Percentiles rank a stretch among this genome's conserved stretches.
Conservation (phyloP, 2,797 vertebrate genomes). For the Alfaro cultratus region DNA sequence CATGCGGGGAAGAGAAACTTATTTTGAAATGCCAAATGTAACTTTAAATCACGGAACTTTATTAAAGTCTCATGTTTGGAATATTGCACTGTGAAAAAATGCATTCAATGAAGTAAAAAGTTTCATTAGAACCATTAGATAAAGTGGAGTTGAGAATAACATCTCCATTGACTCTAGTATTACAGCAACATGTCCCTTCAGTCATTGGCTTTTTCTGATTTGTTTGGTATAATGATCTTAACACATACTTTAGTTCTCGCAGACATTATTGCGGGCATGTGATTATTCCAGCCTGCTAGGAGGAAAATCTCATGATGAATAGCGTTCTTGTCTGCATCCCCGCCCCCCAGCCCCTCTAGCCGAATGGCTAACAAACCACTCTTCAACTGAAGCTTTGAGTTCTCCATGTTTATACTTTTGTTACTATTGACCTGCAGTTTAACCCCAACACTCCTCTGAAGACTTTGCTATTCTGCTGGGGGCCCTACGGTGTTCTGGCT, state of each 20-base stretch:
- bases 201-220: slow-evolving; percentile 14
- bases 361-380: slow-evolving; percentile 25
- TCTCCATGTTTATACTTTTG: slow-evolving; percentile 7
- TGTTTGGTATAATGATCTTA: slow-evolving; percentile 21
- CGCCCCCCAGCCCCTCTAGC: background rate
- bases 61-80: background rate
- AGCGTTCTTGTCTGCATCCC: slow-evolving; percentile 29
- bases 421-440: slow-evolving; percentile 80
- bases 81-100: background rate
- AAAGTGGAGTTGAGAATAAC: slow-evolving; percentile 13
- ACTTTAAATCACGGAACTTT: background rate
- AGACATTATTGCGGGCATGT: slow-evolving; percentile 66
- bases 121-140: background rate
- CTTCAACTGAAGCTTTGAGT: slow-evolving; percentile 14
- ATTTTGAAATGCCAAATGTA: background rate
- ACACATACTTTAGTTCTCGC: slow-evolving; percentile 25
- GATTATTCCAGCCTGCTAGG: slow-evolving; percentile 39
- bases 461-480: slow-evolving; percentile 90
- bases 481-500: slow-evolving; percentile 89
- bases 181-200: slow-evolving; percentile 18
- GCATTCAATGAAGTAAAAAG: background rate
- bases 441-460: slow-evolving; percentile 88
- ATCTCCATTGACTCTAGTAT: slow-evolving; percentile 28
- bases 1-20: background rate
- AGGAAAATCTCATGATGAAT: slow-evolving; percentile 50